These are phyloP conservation scores for Cephonodes hylas DNA, from an alignment of 2,888 invertebrate species.

Conservation along the genomic window DNA sequence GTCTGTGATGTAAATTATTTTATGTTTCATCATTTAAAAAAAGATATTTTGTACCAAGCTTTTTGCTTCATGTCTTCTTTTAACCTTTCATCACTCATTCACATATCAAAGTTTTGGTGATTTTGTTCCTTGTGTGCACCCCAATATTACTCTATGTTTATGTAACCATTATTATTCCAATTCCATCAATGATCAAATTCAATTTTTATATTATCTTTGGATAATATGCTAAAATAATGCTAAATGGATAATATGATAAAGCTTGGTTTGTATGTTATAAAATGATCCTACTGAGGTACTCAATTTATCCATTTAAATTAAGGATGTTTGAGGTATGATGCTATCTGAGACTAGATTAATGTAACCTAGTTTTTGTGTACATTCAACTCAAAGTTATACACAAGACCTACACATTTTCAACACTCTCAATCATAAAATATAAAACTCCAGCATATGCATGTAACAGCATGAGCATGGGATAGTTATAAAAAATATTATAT, in stretches of 20 bases:
- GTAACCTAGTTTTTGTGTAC: not conserved
- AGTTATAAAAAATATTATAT: not conserved
- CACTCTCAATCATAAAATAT: not conserved
- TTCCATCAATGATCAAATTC: too few species aligned
- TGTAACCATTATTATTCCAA: not conserved
- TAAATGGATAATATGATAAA: too few species aligned
- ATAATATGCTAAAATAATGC: too few species aligned
- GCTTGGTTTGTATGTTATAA: too few species aligned
- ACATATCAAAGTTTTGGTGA: too few species aligned
- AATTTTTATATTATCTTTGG: too few species aligned
- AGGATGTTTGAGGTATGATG: not conserved
- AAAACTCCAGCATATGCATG: not conserved
- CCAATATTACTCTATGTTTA: not conserved
- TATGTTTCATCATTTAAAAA: too few species aligned
- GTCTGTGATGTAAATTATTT: too few species aligned
- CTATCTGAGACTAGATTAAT: not conserved
- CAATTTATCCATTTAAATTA: not conserved
- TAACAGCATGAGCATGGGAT: not conserved
- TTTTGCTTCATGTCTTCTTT: not conserved
- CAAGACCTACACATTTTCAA: not conserved
- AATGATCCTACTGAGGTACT: not conserved
- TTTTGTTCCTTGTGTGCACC: not conserved
- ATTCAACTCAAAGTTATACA: not conserved
- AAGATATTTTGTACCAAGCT: not conserved
- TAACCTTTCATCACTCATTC: not conserved